Conservation (phyloP, 2,888 invertebrate species). For the Drosophila lacicola region DNA sequence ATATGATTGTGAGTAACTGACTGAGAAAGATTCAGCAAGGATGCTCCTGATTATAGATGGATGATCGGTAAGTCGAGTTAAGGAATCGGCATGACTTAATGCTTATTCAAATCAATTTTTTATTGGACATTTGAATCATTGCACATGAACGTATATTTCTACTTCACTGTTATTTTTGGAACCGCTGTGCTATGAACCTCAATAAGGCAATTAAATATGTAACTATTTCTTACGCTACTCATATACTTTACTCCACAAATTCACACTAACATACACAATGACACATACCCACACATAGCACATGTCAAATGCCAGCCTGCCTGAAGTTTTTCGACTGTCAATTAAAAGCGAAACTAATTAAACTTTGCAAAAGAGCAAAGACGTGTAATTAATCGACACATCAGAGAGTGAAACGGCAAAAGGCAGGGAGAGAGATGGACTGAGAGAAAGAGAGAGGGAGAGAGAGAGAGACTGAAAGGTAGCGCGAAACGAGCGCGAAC, state of each 20-base stretch:
- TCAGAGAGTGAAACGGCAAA: slow-evolving; percentile 10
- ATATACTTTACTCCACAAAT: slow-evolving; percentile 9
- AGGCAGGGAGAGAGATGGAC: not conserved
- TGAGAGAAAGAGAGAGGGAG: not conserved
- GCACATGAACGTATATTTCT: too few relatives aligned
- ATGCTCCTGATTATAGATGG: too few relatives aligned
- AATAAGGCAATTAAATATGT: too few relatives aligned
- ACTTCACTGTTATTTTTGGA: too few relatives aligned
- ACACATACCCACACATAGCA: slow-evolving; percentile 21
- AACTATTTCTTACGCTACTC: slow-evolving; percentile 16
- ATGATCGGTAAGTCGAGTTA: too few relatives aligned
- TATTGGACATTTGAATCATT: too few relatives aligned
- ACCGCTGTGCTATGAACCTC: too few relatives aligned
- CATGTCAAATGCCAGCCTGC: slow-evolving; percentile 61
- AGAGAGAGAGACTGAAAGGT: slow-evolving; percentile 9
- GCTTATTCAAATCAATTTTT: too few relatives aligned
- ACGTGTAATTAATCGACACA: slow-evolving; percentile 75
- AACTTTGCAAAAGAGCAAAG: slow-evolving; percentile 71
- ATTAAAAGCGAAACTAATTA: slow-evolving; percentile 78
- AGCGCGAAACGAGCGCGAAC: slow-evolving; percentile 46
- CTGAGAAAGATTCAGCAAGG: too few relatives aligned
- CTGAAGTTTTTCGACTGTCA: slow-evolving; percentile 75
- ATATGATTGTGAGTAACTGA: too few relatives aligned
- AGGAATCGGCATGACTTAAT: too few relatives aligned
- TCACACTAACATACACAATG: slow-evolving; percentile 8